Evolutionary conservation across 2,888 invertebrate species (phyloP).

Genomic region (Agrotis ipsilon): DNA sequence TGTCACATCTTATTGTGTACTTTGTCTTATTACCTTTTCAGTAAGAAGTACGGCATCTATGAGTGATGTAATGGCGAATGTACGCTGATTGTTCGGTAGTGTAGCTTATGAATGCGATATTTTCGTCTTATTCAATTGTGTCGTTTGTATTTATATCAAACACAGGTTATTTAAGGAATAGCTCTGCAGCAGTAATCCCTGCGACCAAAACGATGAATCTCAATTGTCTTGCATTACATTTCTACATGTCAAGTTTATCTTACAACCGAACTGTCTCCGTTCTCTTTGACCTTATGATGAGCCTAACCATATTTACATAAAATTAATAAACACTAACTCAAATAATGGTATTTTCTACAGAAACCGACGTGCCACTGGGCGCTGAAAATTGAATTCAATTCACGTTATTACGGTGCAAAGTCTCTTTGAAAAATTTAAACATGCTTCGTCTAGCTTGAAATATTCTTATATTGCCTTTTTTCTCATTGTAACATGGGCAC

Average conservation of each 20-base stretch:
- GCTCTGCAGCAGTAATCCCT: background rate
- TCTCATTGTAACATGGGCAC: background rate
- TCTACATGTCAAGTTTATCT: background rate
- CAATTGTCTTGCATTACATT: no score
- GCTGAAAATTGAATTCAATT: conserved; percentile 13
- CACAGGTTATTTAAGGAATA: background rate
- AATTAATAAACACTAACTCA: conserved; percentile 23
- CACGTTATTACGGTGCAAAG: conserved; percentile 16
- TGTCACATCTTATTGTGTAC: conserved; percentile 71
- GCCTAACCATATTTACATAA: conserved; percentile 6
- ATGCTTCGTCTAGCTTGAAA: conserved; percentile 12
- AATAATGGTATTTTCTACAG: conserved; percentile 10
- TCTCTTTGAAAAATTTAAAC: conserved; percentile 5
- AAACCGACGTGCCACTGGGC: conserved; percentile 9
- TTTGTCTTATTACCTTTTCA: conserved; percentile 61
- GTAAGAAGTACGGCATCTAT: conserved; percentile 29
- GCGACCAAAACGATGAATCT: background rate
- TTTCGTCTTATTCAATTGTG: background rate
- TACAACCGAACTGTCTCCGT: background rate
- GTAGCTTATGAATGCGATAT: conserved; percentile 1
- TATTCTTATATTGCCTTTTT: conserved; percentile 8
- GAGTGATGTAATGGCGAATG: conserved; percentile 13
- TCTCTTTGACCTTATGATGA: background rate
- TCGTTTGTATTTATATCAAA: background rate
- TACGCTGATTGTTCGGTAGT: conserved; percentile 13